Percentiles rank a stretch among this genome's conserved stretches.
Evolutionary conservation across 2,888 invertebrate genomes (phyloP).

Genomic region (Anodontia alba): DNA sequence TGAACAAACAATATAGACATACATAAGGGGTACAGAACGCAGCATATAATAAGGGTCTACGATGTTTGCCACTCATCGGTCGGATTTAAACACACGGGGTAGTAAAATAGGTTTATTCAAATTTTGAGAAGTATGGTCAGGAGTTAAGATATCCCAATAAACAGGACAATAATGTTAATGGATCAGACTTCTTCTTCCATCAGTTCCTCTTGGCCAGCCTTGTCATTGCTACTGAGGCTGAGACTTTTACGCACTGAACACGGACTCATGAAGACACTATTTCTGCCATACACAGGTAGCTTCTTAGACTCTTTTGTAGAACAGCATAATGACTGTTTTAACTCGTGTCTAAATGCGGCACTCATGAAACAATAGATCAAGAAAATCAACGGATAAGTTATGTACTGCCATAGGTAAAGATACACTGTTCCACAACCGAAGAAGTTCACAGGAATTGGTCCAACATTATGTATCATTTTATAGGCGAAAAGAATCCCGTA

Average conservation of each 20-base stretch:
- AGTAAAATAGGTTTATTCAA: no score
- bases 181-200: not conserved
- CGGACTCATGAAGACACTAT: conserved; percentile 34
- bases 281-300: not conserved
- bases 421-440: conserved; percentile 31
- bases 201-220: not conserved
- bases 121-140: no score
- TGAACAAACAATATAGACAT: no score
- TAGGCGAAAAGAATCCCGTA: conserved; percentile 12
- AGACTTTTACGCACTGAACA: conserved; percentile 33
- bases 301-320: not conserved
- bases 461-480: not conserved
- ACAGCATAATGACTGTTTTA: conserved; percentile 26
- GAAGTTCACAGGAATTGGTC: conserved; percentile 28
- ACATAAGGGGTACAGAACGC: no score
- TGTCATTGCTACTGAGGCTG: not conserved
- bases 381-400: conserved; percentile 38
- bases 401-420: conserved; percentile 35
- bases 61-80: no score
- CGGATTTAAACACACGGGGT: no score
- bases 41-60: no score
- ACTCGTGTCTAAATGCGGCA: conserved; percentile 29
- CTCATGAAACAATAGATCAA: conserved; percentile 47
- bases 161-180: no score
- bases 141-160: no score